Conservation (phyloP, 2,797 vertebrate genomes). For the Sparus aurata region DNA sequence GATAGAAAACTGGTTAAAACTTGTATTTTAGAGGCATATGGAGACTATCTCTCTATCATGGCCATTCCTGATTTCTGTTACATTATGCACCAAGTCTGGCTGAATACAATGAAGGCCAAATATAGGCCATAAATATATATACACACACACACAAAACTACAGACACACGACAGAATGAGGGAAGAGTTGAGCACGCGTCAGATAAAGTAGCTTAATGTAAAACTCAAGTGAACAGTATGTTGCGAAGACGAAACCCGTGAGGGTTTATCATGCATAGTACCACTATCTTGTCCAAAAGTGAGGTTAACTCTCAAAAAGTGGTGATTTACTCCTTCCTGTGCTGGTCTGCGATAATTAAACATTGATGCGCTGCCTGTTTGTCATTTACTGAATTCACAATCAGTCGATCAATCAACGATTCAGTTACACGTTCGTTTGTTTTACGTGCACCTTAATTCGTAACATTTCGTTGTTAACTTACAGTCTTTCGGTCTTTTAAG, state of each 20-base stretch:
- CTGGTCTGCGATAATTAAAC: conserved; percentile 7
- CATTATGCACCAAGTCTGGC: background rate
- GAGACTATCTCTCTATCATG: too few species aligned
- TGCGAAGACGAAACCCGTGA: too few species aligned
- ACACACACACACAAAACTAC: too few species aligned
- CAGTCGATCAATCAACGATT: conserved; percentile 23
- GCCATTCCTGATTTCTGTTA: background rate
- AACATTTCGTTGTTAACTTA: fast-evolving
- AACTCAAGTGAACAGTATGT: background rate
- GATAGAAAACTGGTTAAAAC: background rate
- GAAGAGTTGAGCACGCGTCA: background rate
- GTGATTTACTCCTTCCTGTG: background rate
- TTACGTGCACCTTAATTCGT: fast-evolving
- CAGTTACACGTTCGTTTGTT: background rate
- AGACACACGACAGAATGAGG: background rate
- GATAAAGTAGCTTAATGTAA: background rate
- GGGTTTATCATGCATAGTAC: too few species aligned
- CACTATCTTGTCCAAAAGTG: too few species aligned
- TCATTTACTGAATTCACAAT: conserved; percentile 10
- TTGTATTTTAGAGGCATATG: too few species aligned
- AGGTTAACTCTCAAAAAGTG: background rate
- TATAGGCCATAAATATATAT: too few species aligned
- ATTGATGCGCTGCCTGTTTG: conserved; percentile 24
- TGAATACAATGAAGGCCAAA: background rate
- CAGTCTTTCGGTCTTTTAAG: fast-evolving